Base-by-base conservation (phyloP, 2,113 vertebrate genomes). In the Phyllostomus hastatus region DNA sequence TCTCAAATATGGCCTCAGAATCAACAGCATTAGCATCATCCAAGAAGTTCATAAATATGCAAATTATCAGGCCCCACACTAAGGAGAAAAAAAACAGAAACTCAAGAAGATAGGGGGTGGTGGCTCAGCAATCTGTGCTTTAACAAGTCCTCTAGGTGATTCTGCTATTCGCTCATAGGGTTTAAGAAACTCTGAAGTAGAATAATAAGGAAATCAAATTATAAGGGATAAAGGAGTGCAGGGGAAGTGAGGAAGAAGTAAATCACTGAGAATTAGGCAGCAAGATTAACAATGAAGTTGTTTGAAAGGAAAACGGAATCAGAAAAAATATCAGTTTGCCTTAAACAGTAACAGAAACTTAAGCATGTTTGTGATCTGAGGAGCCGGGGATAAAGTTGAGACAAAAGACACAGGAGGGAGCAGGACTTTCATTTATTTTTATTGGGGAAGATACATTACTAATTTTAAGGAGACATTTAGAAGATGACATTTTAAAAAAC, bases 391-490 rank as follows among this genome's bases (percentile, higher is more conserved):
- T 41, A 41, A 41, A 41, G 38, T 41, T 41, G 38, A 41, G 38
- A 41, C 38, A 41, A 41, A 41, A 93, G 3, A 72, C 50, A 72
- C 15, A 86, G 16, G 17, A 67, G 8, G 10, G 48, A 92, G 14
- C 5, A 79, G 20, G n/a, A 6, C 31, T 84, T 88, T 83, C 26
- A 86, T 79, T 82, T 92, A 81, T 59, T 78, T 94, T 92, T 82
- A 89, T 70, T 78, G 67, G 41, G 57, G 4, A 87, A 91, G 15
- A 88, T 46, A 83, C 16, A 79, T 46, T 87, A 78, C 91, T 85
- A 76, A 73, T 41, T 91, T 93, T 70, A 88, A 83, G 80, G 97
- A 93, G 72, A 97, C 38, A 94, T n/a, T 52, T 52, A 52, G 52
- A 88, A 83, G 80, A 97, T 90, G 67, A 97, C 41, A 93, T 59